Conservation (phyloP, 2,888 invertebrate genomes). For the Cosmopolites sordidus region DNA sequence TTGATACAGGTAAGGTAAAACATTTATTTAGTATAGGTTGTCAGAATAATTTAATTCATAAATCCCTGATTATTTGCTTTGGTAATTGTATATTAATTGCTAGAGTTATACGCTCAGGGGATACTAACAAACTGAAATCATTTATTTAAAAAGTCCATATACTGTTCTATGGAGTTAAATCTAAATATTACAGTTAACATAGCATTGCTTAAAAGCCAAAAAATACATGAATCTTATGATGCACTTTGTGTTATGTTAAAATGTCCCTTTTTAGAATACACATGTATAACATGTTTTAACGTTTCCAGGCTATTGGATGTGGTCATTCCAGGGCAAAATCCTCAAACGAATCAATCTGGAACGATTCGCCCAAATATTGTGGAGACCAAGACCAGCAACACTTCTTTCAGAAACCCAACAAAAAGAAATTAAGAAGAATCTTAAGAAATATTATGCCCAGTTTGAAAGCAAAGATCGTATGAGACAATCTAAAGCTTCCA, state of each 20-base stretch:
- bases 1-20: conserved; percentile 55
- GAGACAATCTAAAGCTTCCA: conserved; percentile 87
- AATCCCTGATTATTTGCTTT: conserved; percentile 31
- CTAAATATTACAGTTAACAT: too few relatives aligned
- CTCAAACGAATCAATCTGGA: conserved; percentile 82
- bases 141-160: too few relatives aligned
- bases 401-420: conserved; percentile 79
- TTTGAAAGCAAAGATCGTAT: conserved; percentile 96
- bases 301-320: conserved; percentile 88
- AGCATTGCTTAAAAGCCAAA: too few relatives aligned
- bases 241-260: too few relatives aligned
- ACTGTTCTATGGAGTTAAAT: too few relatives aligned
- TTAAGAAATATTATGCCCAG: conserved; percentile 94
- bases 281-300: too few relatives aligned
- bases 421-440: conserved; percentile 93
- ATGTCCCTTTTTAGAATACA: too few relatives aligned
- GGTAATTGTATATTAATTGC: conserved; percentile 2
- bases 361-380: conserved; percentile 89
- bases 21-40: not conserved
- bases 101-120: conserved; percentile 27
- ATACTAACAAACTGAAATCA: conserved; percentile 2
- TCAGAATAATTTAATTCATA: not conserved
- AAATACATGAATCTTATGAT: too few relatives aligned
- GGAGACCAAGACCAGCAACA: conserved; percentile 91
- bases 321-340: conserved; percentile 89